phyloP scores from a whole-genome alignment of 2,797 vertebrate genomes.

The Valencia hispanica region DNA sequence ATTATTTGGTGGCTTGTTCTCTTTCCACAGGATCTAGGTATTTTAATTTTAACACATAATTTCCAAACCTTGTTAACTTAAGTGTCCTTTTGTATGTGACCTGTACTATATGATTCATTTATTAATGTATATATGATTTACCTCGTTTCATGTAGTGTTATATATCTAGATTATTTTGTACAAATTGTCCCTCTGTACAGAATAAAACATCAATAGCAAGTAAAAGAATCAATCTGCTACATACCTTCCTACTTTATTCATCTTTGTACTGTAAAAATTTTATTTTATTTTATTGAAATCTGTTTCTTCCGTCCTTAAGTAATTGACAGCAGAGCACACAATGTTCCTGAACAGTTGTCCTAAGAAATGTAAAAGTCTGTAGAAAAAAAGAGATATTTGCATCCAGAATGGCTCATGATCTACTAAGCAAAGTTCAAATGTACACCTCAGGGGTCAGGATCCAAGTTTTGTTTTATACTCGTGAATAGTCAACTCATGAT shows the following conservation, averaged over 20 bases:
- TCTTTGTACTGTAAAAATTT: constrained; percentile 78
- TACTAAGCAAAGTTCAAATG: too few species aligned
- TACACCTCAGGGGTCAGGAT: background rate
- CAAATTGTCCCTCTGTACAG: constrained; percentile 98
- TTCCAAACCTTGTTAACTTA: constrained; percentile 88
- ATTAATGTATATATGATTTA: constrained; percentile 99
- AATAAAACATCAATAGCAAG: constrained; percentile 93
- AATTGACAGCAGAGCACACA: background rate
- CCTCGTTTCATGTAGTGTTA: constrained; percentile 97
- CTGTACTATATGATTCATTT: constrained; percentile 95
- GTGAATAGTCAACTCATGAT: too few species aligned
- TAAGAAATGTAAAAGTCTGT: background rate
- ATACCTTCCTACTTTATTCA: constrained; percentile 82
- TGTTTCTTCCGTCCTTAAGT: constrained; percentile 31
- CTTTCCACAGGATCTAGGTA: constrained; percentile 80
- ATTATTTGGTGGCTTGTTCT: constrained; percentile 81
- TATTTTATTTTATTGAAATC: constrained; percentile 87
- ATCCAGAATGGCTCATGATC: background rate
- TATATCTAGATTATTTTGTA: constrained; percentile 99
- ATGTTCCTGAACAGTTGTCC: background rate
- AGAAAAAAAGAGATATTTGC: constrained; percentile 2
- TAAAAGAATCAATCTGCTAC: constrained; percentile 90
- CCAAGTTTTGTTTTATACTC: background rate
- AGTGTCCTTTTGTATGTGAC: constrained; percentile 98
- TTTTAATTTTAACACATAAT: constrained; percentile 82